These are phyloP conservation scores for Helicoverpa armigera DNA, from an alignment of 1,140 invertebrate genomes.

Conservation along the genomic window DNA sequence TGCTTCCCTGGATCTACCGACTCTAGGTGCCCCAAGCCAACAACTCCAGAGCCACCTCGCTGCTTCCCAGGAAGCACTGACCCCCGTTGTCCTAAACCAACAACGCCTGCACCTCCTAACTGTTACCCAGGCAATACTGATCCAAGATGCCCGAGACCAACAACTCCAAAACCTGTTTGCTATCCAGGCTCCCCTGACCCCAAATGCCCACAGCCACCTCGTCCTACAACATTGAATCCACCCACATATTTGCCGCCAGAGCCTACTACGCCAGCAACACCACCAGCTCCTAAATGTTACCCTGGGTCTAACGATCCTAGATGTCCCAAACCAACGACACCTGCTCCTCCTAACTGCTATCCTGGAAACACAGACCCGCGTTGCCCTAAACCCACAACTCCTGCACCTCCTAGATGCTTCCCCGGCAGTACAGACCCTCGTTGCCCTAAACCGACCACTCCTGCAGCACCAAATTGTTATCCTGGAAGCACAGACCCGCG, in stretches of 20 bases:
- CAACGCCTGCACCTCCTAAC: conserved; percentile 63
- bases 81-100: conserved; percentile 76
- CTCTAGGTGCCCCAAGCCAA: conserved; percentile 68
- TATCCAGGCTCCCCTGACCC: too few species aligned
- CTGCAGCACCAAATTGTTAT: too few species aligned
- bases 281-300: too few species aligned
- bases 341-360: conserved; percentile 65
- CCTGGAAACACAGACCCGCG: conserved; percentile 67
- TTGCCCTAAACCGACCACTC: too few species aligned
- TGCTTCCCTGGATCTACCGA: conserved; percentile 67
- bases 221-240: too few species aligned
- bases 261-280: too few species aligned
- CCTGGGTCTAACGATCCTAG: conserved; percentile 65
- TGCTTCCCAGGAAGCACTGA: conserved; percentile 74
- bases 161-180: too few species aligned
- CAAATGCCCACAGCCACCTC: too few species aligned
- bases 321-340: conserved; percentile 72
- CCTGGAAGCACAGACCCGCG: too few species aligned
- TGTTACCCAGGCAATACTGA: conserved; percentile 54
- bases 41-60: conserved; percentile 56
- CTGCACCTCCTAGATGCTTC: conserved; percentile 66
- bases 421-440: conserved; percentile 41
- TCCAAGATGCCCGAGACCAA: too few species aligned
- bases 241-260: too few species aligned
- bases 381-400: conserved; percentile 72